A percentile compares a stretch with the other conserved stretches of the same genome.
phyloP scores from a whole-genome alignment of 2,113 vertebrate species.

The Megaceryle torquata region DNA sequence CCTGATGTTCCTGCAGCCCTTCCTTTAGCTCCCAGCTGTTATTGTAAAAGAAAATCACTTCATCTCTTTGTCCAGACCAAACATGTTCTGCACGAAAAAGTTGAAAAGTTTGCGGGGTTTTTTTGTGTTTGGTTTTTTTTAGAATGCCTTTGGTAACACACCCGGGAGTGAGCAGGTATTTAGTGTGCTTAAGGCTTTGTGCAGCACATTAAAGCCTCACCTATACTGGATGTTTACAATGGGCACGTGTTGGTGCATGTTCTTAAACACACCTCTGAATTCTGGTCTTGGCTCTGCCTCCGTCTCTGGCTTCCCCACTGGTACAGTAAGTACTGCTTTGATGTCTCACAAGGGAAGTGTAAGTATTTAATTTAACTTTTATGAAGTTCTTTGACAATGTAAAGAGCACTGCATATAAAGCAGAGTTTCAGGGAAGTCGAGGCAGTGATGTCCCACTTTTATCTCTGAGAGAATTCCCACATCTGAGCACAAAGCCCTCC shows the following conservation, averaged over 20 bases:
- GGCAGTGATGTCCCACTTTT: slow-evolving; percentile 5
- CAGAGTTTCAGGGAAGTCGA: not conserved
- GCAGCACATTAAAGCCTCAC: not conserved
- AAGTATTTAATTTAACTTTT: slow-evolving; percentile 43
- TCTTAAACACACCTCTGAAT: not conserved
- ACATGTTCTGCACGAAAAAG: not conserved
- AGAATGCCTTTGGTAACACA: not conserved
- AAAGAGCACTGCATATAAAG: not conserved
- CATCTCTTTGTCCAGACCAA: slow-evolving; percentile 8
- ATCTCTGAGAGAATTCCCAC: not conserved
- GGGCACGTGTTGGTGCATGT: not conserved
- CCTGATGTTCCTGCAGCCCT: not conserved
- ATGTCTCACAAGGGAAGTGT: slow-evolving; percentile 38
- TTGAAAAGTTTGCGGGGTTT: not conserved
- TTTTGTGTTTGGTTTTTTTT: not conserved
- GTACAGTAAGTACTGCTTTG: not conserved
- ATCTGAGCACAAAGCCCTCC: not conserved
- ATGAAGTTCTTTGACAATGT: slow-evolving; percentile 4
- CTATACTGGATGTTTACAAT: not conserved
- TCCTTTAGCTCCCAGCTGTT: not conserved
- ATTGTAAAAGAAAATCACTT: not conserved
- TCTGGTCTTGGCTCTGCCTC: not conserved
- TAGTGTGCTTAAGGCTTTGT: not conserved
- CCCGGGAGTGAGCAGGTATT: not conserved
- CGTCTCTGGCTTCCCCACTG: not conserved